These are phyloP conservation scores for Thunnus thynnus DNA, from an alignment of 2,113 vertebrate genomes.

Conservation along the genomic window DNA sequence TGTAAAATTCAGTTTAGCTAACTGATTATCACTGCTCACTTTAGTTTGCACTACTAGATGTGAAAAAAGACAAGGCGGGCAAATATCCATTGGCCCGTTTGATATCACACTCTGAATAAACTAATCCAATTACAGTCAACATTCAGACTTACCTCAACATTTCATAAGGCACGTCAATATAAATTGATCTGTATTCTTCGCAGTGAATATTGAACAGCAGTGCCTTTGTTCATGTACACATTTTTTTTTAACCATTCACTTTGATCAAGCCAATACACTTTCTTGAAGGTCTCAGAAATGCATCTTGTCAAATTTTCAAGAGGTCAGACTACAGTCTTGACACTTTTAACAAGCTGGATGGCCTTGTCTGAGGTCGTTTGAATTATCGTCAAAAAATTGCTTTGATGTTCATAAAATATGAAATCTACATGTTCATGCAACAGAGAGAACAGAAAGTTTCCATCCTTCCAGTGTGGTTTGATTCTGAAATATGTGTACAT, in stretches of 20 bases:
- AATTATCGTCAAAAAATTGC: slow-evolving; percentile 39
- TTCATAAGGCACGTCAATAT: slow-evolving; percentile 23
- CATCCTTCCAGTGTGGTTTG: slow-evolving; percentile 14
- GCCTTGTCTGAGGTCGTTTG: slow-evolving; percentile 61
- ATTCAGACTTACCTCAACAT: slow-evolving; percentile 41
- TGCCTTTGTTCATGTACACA: slow-evolving; percentile 40
- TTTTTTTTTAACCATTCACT: slow-evolving; percentile 27
- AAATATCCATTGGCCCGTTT: slow-evolving; percentile 16
- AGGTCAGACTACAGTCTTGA: slow-evolving; percentile 46
- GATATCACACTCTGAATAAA: slow-evolving; percentile 6
- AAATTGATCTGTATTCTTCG: slow-evolving; percentile 41
- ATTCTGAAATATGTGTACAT: slow-evolving; percentile 15
- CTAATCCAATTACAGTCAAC: slow-evolving; percentile 35
- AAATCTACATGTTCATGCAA: slow-evolving; percentile 57
- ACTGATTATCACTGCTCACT: slow-evolving; percentile 1
- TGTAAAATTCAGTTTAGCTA: slow-evolving; percentile 39
- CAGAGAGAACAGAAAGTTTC: slow-evolving; percentile 55
- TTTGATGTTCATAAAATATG: slow-evolving; percentile 65
- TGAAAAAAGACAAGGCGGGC: not conserved
- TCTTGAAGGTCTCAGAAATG: slow-evolving; percentile 46
- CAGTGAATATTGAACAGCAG: slow-evolving; percentile 19
- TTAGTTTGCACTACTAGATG: not conserved
- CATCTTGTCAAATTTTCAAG: slow-evolving; percentile 60
- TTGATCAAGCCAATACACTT: slow-evolving; percentile 50
- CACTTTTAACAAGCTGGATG: slow-evolving; percentile 56